phyloP scores from a whole-genome alignment of 2,888 invertebrate genomes.

The Acleris emargana region DNA sequence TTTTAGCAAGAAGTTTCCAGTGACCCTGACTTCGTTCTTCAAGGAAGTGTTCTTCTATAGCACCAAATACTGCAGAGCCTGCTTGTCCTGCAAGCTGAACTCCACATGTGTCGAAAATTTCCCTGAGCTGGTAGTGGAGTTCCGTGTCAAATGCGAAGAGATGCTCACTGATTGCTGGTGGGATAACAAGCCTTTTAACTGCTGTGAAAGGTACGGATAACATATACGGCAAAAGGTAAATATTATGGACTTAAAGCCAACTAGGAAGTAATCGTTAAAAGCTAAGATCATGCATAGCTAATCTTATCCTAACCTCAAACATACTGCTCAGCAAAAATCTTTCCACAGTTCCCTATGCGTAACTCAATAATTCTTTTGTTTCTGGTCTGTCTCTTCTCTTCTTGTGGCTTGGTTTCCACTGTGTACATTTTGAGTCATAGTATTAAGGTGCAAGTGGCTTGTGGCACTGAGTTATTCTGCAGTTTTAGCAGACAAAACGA shows the following conservation, averaged over 20 bases:
- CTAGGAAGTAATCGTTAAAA: no score
- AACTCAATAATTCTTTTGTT: no score
- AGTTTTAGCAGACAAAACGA: no score
- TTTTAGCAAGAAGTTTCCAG: constrained; percentile 55
- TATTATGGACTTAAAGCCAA: no score
- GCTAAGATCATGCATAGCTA: no score
- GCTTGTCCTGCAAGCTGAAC: constrained; percentile 57
- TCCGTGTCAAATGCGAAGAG: constrained; percentile 61
- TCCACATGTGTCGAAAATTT: constrained; percentile 59
- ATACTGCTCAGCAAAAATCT: neutral
- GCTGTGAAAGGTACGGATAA: constrained; percentile 63
- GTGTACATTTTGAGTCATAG: no score
- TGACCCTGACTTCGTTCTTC: constrained; percentile 51
- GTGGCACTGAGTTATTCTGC: no score
- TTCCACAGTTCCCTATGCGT: no score
- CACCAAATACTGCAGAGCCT: constrained; percentile 62
- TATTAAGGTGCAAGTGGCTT: no score
- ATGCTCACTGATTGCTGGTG: constrained; percentile 70
- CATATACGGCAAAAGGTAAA: neutral
- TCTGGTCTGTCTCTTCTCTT: no score
- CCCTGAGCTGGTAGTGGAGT: constrained; percentile 45
- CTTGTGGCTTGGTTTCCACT: no score
- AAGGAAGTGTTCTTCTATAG: constrained; percentile 67
- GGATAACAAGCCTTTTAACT: constrained; percentile 57
- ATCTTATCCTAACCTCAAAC: no score